phyloP scores from a whole-genome alignment of 2,797 vertebrate genomes.

The Acomys russatus region DNA sequence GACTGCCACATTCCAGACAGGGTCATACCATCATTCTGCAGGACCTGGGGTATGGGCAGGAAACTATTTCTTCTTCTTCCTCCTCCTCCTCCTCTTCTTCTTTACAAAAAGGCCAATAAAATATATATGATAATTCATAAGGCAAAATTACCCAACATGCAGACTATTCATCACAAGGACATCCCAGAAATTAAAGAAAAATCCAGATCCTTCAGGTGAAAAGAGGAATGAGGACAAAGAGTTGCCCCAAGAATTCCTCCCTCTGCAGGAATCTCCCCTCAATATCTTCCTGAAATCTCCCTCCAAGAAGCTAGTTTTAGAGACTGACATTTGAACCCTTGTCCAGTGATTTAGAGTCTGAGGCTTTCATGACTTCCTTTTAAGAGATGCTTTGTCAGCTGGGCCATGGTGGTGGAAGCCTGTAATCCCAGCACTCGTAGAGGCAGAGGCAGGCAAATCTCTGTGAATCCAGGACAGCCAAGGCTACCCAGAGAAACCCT shows the following conservation, averaged over 20 bases:
- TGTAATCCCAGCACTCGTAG: too few relatives aligned
- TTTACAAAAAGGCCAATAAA: not conserved
- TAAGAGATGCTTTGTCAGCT: not conserved
- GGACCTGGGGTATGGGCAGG: constrained; percentile 58
- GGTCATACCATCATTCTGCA: constrained; percentile 82
- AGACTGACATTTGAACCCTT: not conserved
- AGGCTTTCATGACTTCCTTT: not conserved
- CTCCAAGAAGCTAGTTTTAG: not conserved
- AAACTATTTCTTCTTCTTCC: not conserved
- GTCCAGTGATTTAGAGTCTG: not conserved
- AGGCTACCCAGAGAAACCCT: too few relatives aligned
- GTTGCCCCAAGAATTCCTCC: not conserved
- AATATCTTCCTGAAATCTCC: not conserved
- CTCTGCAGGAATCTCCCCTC: too few relatives aligned
- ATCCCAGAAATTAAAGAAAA: constrained; percentile 48
- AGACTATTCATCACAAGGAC: constrained; percentile 24
- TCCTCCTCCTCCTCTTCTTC: too few relatives aligned
- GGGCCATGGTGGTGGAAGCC: too few relatives aligned
- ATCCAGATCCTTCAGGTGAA: not conserved
- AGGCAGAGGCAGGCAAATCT: too few relatives aligned
- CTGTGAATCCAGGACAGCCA: too few relatives aligned
- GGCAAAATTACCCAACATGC: constrained; percentile 54
- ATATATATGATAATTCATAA: constrained; percentile 59
- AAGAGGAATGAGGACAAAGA: not conserved
- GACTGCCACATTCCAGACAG: constrained; percentile 85